Evolutionary conservation across 2,113 vertebrate genomes (phyloP).

Genomic region (Cinclus cinclus): DNA sequence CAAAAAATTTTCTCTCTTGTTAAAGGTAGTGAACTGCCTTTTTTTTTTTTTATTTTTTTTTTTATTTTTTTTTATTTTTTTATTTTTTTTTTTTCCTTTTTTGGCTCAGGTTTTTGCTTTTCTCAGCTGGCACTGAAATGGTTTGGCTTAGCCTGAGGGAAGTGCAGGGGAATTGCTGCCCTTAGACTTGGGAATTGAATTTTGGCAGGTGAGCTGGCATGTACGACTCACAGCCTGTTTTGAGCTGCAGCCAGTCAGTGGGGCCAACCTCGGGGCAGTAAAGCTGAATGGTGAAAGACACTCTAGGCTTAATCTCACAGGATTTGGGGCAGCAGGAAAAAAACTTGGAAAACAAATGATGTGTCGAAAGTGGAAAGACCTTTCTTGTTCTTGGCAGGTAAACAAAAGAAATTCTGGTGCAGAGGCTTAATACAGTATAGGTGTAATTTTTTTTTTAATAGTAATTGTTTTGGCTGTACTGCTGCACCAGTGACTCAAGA

Average conservation of each 20-base stretch:
- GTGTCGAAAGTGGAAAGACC: neutral
- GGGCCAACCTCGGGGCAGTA: neutral
- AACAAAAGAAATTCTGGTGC: neutral
- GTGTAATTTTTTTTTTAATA: neutral
- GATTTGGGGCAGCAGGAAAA: neutral
- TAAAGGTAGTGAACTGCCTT: neutral
- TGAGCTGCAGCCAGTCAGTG: neutral
- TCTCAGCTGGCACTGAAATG: neutral
- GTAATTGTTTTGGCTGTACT: neutral
- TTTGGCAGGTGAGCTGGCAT: neutral
- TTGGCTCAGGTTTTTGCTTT: neutral
- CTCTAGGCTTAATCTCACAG: neutral
- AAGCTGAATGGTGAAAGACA: neutral
- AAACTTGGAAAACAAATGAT: neutral
- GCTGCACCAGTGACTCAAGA: neutral
- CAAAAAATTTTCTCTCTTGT: neutral
- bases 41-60: neutral
- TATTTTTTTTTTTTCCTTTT: neutral
- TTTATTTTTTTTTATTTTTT: neutral
- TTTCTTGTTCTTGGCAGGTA: neutral
- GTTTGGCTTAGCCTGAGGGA: neutral
- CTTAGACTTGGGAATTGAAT: neutral
- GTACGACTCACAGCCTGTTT: neutral
- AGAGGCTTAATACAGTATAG: neutral
- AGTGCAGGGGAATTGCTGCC: neutral